Evolutionary conservation across 2,888 invertebrate genomes (phyloP).

Genomic region (Torymus texanus): DNA sequence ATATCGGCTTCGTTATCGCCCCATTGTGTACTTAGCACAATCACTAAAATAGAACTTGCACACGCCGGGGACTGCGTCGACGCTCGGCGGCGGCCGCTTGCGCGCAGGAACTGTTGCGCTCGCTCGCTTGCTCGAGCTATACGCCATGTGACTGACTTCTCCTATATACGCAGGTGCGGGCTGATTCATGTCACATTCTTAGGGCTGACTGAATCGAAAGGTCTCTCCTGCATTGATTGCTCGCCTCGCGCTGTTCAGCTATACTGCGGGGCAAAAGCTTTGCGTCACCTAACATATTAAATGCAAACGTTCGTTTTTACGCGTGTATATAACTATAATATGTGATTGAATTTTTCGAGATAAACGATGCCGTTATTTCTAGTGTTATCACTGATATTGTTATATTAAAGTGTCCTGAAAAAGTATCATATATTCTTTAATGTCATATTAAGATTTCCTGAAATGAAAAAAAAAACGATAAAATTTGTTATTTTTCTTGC

Average conservation of each 20-base stretch:
- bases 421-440: too few species aligned
- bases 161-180: background rate
- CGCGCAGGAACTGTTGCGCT: background rate
- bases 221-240: background rate
- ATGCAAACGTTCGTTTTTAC: too few species aligned
- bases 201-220: background rate
- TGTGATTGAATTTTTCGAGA: too few species aligned
- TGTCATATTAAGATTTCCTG: too few species aligned
- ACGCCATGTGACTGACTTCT: background rate
- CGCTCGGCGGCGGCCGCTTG: background rate
- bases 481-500: too few species aligned
- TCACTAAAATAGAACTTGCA: slow-evolving; percentile 29
- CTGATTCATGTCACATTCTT: background rate
- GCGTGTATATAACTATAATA: too few species aligned
- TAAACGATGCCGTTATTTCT: too few species aligned
- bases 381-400: too few species aligned
- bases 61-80: background rate
- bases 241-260: background rate
- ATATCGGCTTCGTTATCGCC: slow-evolving; percentile 45
- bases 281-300: too few species aligned
- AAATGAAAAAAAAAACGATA: too few species aligned
- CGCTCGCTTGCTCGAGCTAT: slow-evolving; percentile 2
- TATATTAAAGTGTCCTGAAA: too few species aligned
- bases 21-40: slow-evolving; percentile 48
- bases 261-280: too few species aligned